phyloP scores from a whole-genome alignment of 2,888 invertebrate species.

The Calameuta pallipes region DNA sequence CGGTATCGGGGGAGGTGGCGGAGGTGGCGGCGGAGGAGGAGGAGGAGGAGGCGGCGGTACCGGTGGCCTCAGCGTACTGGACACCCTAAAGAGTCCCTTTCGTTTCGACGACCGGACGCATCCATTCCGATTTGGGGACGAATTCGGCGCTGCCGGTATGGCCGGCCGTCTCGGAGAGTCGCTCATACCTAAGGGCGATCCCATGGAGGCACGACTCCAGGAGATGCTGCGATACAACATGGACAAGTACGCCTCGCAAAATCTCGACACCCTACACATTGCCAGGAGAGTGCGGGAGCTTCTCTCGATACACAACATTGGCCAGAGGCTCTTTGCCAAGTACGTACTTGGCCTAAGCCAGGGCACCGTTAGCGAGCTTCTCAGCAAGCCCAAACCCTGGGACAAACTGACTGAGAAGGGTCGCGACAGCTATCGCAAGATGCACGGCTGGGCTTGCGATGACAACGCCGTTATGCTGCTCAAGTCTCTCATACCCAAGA shows the following conservation, averaged over 20 bases:
- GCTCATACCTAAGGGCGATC: conserved; percentile 91
- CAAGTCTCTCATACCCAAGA: conserved; percentile 97
- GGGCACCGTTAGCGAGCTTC: conserved; percentile 97
- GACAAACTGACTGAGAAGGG: conserved; percentile 99
- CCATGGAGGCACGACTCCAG: conserved; percentile 92
- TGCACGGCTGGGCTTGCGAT: conserved; percentile 99
- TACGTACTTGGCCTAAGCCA: conserved; percentile 97
- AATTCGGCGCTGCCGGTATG: conserved; percentile 85
- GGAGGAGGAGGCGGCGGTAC: conserved; percentile 49
- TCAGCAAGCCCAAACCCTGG: conserved; percentile 99
- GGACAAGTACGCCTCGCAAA: conserved; percentile 94
- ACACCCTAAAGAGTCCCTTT: conserved; percentile 75
- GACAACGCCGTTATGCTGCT: conserved; percentile 96
- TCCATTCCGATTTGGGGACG: conserved; percentile 86
- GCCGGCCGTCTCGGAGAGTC: conserved; percentile 89
- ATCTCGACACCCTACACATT: conserved; percentile 94
- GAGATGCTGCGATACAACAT: conserved; percentile 95
- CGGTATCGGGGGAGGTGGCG: conserved; percentile 63
- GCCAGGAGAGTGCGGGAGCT: conserved; percentile 93
- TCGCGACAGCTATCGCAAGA: conserved; percentile 98
- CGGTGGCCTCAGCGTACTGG: conserved; percentile 67
- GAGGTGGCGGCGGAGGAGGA: conserved; percentile 59
- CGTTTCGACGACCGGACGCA: conserved; percentile 85
- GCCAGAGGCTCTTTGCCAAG: conserved; percentile 98
- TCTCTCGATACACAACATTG: conserved; percentile 96